A percentile compares a stretch with the other conserved stretches of the same genome.
These are phyloP conservation scores for Ecdyonurus torrentis DNA, from an alignment of 2,888 invertebrate species.

Conservation along the genomic window DNA sequence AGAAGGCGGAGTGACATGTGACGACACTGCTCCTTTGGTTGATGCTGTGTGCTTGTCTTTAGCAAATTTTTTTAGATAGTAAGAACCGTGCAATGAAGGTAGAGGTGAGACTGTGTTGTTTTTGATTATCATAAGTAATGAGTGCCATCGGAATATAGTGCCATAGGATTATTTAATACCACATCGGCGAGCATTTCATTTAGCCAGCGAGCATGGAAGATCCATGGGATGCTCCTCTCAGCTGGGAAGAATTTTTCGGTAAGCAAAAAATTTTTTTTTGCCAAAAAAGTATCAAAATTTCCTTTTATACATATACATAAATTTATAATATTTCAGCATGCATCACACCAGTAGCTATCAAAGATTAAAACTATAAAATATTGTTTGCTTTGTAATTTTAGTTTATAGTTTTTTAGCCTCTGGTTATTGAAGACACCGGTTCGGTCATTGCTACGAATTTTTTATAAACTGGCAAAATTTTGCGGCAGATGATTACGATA, in stretches of 20 bases:
- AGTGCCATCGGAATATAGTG: not conserved
- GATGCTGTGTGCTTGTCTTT: not conserved
- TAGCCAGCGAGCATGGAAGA: not conserved
- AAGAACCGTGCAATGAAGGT: not conserved
- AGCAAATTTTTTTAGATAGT: not conserved
- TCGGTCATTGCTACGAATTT: not conserved
- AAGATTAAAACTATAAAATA: not conserved
- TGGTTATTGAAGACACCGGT: no score
- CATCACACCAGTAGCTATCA: not conserved
- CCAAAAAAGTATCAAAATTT: not conserved
- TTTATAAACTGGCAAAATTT: not conserved
- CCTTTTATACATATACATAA: not conserved
- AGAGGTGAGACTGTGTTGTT: not conserved
- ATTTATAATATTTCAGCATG: not conserved
- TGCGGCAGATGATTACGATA: no score
- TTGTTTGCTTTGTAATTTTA: not conserved
- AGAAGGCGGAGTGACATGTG: not conserved
- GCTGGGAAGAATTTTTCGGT: constrained; percentile 2
- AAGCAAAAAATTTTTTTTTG: not conserved
- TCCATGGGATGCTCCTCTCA: not conserved
- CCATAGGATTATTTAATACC: not conserved
- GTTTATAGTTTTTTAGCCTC: no score
- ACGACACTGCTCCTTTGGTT: not conserved
- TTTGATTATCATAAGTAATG: not conserved
- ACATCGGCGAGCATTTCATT: no score